Evolutionary conservation across 2,888 invertebrate genomes (phyloP), one percentile per base, ranked within the genome.

Genomic region (Andrena dorsata): DNA sequence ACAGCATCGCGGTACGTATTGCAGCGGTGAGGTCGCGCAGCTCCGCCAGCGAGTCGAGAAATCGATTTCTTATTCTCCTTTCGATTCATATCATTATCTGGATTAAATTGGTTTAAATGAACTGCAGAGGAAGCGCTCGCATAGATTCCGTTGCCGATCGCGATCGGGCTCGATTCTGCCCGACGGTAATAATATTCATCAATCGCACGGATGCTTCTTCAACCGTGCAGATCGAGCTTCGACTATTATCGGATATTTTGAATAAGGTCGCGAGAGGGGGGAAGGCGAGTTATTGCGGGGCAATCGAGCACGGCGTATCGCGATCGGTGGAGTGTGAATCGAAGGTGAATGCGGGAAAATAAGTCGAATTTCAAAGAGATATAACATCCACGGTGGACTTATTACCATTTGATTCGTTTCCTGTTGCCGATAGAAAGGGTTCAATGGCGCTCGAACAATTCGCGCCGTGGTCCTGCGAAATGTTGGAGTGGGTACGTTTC

Each of bases 271-370:
- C 10, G 56, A 13, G 51, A 7, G 51, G 2, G 20, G 20, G 20
- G 51, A 4, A 63, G 8, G 28, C 64, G 28, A 16, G 72, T 35
- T 23, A 64, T 63, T 53, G n/a, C 64, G 8, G 26, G 28, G 26
- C 68, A 61, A 78, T 72, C 69, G 65, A 65, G 72, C 53, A 73
- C 20, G 26, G 63, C 47, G 20, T 58, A 70, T 58, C 71, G 30
- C 0, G 63, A 64, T 69, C 79, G 41, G 8, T 20, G 78, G 53
- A 51, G 63, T 60, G 73, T 32, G 65, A 86, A 69, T 65, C 64
- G 61, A 28, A 47, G 71, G 56, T 68, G 80, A 85, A 85, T 53
- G 61, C 73, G 23, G 28, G 28, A 51, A 75, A 83, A 83, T 83
- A 68, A 81, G 73, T 76, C 16, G 28, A 49, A 70, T 76, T 64